phyloP scores from a whole-genome alignment of 2,888 invertebrate species.

The Macrosoma leucophasiata region DNA sequence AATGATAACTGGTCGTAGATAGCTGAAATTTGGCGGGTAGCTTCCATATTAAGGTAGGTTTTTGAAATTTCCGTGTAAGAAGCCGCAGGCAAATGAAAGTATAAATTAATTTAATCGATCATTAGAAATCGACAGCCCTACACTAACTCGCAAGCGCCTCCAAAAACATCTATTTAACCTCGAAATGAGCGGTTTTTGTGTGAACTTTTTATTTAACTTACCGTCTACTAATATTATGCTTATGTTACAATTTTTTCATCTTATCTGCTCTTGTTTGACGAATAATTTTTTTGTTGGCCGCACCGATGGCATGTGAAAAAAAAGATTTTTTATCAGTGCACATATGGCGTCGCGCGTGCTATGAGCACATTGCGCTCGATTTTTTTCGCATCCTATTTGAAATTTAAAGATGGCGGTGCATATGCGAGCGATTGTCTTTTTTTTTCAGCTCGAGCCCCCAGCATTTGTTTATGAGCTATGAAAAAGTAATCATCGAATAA shows the following conservation, averaged over 20 bases:
- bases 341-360: constrained; percentile 70
- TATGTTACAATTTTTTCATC: constrained; percentile 67
- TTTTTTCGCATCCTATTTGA: constrained; percentile 73
- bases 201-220: constrained; percentile 52
- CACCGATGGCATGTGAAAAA: constrained; percentile 38
- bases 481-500: constrained; percentile 32
- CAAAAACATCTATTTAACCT: constrained; percentile 60
- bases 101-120: no score
- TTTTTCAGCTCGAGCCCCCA: constrained; percentile 38
- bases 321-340: constrained; percentile 45
- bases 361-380: constrained; percentile 61
- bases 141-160: constrained; percentile 33
- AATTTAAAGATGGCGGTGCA: constrained; percentile 63
- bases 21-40: no score
- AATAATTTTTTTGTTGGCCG: constrained; percentile 30
- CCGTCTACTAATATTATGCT: constrained; percentile 68
- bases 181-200: constrained; percentile 58
- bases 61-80: no score
- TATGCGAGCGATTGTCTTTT: constrained; percentile 54
- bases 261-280: constrained; percentile 63
- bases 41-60: no score
- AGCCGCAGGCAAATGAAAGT: no score
- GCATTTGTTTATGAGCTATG: constrained; percentile 30
- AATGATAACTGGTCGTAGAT: no score
- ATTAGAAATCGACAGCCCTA: constrained; percentile 29